These are phyloP conservation scores for Cephus rjabovi DNA, from an alignment of 2,888 invertebrate genomes.

Conservation along the genomic window DNA sequence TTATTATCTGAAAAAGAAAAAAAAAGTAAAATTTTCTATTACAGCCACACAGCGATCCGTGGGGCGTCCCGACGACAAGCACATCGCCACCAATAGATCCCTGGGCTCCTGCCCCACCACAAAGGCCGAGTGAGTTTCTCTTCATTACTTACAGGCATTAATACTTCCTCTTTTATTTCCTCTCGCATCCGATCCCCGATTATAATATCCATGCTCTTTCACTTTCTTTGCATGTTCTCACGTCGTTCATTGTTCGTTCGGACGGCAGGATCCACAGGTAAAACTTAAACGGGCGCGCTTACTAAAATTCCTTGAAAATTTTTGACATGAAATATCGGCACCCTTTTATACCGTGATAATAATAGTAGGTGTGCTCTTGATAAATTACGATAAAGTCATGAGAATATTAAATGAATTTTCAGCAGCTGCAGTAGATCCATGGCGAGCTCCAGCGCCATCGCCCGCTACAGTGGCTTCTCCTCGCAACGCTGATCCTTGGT, in stretches of 20 bases:
- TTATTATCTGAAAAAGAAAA: background rate
- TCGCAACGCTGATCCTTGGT: constrained; percentile 69
- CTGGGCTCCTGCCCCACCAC: constrained; percentile 71
- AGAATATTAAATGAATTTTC: constrained; percentile 31
- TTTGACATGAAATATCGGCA: background rate
- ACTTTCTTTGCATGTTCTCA: constrained; percentile 37
- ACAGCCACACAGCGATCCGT: constrained; percentile 71
- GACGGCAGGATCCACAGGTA: constrained; percentile 39
- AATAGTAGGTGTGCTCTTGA: background rate
- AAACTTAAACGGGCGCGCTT: constrained; percentile 4
- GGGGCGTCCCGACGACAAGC: constrained; percentile 71
- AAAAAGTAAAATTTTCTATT: constrained; percentile 31
- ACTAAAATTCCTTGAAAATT: background rate
- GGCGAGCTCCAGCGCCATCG: constrained; percentile 50
- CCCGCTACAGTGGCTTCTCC: constrained; percentile 48
- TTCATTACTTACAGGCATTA: background rate
- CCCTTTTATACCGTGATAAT: background rate
- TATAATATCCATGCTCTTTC: constrained; percentile 15
- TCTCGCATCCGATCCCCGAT: constrained; percentile 17
- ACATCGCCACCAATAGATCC: constrained; percentile 69
- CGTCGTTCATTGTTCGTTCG: constrained; percentile 23
- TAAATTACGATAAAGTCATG: background rate
- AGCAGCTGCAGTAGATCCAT: constrained; percentile 60
- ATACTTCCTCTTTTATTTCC: background rate
- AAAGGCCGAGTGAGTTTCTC: constrained; percentile 56